Base-by-base conservation (phyloP, 2,888 invertebrate genomes). In the Tyria jacobaeae region DNA sequence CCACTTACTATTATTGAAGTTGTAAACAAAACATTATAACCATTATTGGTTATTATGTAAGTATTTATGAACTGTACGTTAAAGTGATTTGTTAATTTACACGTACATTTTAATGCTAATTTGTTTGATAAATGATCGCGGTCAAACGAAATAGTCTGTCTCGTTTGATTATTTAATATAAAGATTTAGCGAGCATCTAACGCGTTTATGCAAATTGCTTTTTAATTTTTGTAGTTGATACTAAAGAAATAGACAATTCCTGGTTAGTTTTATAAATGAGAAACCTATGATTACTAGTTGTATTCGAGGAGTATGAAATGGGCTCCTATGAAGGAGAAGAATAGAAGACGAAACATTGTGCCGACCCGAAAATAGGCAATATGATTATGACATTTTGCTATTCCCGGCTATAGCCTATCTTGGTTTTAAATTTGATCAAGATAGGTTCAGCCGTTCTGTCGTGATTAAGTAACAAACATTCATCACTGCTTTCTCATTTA, bases 1-100 rank as follows among this genome's bases (percentile, higher is more conserved):
- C 62, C 68, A 67, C 76, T 77, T 79, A 77, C 79, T 78, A 81
- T 80, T 81, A 83, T 82, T 84, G 78, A 81, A 78, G 64, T 64
- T 76, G 87, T 87, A 86, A 87, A 87, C 87, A 84, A 78, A 78
- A 73, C 74, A 68, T 75, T 65, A 69, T 71, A 69, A 59, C 64
- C 55, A 72, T 70, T 76, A 80, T 78, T 77, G 75, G 76, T 77
- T 75, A 68, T 67, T 68, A 64, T 59, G 63, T 69, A 66, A 78
- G 66, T 73, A 75, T 78, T 80, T 79, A 70, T 72, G 70, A 72
- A 71, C 67, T 75, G 68, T 62, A 67, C 64, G 70, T 60, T 67
- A 31, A 44, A 66, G 69, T 71, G 59, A 64, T 68, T 75, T 71
- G 71, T 75, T 73, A 73, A 71, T 76, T 76, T 75, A 73, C 68